Percentiles rank a stretch among this genome's conserved stretches.
Conservation (phyloP, 53 echinoderm and acorn worm species). For the Stichopus horrens region DNA sequence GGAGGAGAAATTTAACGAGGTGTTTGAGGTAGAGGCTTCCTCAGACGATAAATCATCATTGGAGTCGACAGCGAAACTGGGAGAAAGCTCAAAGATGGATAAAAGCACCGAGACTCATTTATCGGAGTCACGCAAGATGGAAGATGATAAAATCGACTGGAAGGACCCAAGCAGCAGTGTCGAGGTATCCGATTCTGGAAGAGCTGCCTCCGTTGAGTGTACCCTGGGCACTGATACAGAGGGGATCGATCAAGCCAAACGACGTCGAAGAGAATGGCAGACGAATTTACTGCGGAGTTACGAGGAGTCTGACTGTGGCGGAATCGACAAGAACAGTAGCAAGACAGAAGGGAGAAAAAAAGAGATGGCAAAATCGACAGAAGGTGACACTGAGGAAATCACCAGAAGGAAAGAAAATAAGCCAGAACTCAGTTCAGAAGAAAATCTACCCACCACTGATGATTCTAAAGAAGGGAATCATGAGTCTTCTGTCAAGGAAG, state of each 20-base stretch:
- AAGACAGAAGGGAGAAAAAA: not conserved
- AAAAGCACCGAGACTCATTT: not conserved
- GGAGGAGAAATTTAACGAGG: not conserved
- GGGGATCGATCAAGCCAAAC: not conserved
- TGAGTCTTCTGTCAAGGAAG: not conserved
- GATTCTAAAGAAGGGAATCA: not conserved
- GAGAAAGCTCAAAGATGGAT: not conserved
- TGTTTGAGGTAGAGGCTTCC: not conserved
- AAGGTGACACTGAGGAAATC: not conserved
- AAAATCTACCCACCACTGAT: not conserved
- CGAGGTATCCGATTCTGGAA: not conserved
- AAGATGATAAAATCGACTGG: not conserved
- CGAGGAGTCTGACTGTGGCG: not conserved
- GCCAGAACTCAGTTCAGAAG: too few species aligned
- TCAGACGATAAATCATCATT: not conserved
- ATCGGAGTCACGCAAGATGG: not conserved
- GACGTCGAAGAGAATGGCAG: constrained; percentile 24
- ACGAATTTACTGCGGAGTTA: constrained; percentile 18
- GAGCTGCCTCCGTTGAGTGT: not conserved
- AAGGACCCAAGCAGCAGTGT: not conserved
- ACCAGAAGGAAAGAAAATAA: not conserved
- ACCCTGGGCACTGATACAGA: not conserved
- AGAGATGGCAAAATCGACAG: not conserved
- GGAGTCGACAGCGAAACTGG: not conserved
- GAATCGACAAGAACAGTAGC: not conserved